A percentile compares a stretch with the other conserved stretches of the same genome.
Evolutionary conservation across 2,888 invertebrate species (phyloP).

Genomic region (Asteroscopus sphinx): DNA sequence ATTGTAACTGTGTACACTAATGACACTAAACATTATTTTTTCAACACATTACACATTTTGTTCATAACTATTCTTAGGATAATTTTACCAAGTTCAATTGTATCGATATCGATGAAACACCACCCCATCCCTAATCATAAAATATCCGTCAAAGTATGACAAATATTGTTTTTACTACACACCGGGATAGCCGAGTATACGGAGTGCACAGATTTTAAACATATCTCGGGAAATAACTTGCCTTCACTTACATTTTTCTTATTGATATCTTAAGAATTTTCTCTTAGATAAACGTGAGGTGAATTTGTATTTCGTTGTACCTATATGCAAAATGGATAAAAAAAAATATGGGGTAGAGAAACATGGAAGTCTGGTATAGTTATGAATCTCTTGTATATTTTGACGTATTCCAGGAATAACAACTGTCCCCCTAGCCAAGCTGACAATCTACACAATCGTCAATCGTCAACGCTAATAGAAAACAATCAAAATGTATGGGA

Average conservation of each 20-base stretch:
- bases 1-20: background rate
- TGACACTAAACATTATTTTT: no score
- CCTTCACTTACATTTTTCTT: conserved; percentile 9
- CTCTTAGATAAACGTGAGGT: conserved; percentile 12
- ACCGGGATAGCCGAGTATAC: conserved; percentile 34
- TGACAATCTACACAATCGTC: no score
- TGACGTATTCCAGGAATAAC: no score
- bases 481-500: no score
- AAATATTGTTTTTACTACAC: conserved; percentile 80
- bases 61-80: no score
- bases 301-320: conserved; percentile 1
- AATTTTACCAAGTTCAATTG: no score
- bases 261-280: conserved; percentile 13
- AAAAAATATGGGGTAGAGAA: background rate
- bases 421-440: no score
- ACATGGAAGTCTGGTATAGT: background rate
- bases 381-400: no score
- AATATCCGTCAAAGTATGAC: conserved; percentile 85
- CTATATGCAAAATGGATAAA: background rate
- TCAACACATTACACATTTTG: no score
- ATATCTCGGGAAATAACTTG: conserved; percentile 31
- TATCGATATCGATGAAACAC: conserved; percentile 42
- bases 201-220: conserved; percentile 43
- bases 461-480: no score
- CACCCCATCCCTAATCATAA: conserved; percentile 63